These are phyloP conservation scores for Candoia aspera DNA, from an alignment of 2,113 vertebrate genomes.

Conservation along the genomic window DNA sequence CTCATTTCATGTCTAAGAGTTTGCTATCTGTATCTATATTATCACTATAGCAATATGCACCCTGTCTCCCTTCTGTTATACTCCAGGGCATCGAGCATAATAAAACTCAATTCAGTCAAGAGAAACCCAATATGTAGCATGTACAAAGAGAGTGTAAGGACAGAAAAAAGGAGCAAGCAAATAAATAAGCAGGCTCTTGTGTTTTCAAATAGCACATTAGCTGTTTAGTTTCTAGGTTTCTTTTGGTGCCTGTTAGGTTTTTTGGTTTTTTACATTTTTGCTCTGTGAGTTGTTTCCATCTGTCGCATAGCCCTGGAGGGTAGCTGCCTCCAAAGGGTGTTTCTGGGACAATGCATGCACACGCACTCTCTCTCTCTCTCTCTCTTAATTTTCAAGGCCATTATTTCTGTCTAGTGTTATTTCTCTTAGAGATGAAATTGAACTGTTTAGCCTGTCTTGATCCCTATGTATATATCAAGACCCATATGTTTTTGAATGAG, in stretches of 20 bases:
- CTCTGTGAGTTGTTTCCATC: conserved; percentile 67
- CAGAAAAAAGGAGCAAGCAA: conserved; percentile 57
- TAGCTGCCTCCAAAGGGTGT: conserved; percentile 50
- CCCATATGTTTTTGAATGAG: neutral
- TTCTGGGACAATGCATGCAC: conserved; percentile 61
- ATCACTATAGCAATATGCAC: conserved; percentile 54
- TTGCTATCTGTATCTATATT: conserved; percentile 53
- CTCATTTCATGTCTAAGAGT: conserved; percentile 60
- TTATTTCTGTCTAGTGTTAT: conserved; percentile 40
- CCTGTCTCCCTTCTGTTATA: conserved; percentile 54
- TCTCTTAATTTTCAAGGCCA: conserved; percentile 32
- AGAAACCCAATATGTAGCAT: conserved; percentile 59
- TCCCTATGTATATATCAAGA: neutral
- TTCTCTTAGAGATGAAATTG: conserved; percentile 54
- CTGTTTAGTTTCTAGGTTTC: conserved; percentile 48
- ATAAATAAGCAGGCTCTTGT: conserved; percentile 63
- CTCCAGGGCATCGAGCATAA: conserved; percentile 47
- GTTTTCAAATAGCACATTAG: conserved; percentile 58
- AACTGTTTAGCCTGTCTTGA: neutral
- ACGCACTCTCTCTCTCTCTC: neutral
- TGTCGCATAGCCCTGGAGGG: conserved; percentile 47
- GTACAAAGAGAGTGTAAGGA: conserved; percentile 45
- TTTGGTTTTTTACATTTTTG: conserved; percentile 56
- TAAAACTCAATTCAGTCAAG: conserved; percentile 69
- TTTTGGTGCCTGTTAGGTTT: conserved; percentile 56